Evolutionary conservation across 2,888 invertebrate genomes (phyloP).

Genomic region (Amiota communis): DNA sequence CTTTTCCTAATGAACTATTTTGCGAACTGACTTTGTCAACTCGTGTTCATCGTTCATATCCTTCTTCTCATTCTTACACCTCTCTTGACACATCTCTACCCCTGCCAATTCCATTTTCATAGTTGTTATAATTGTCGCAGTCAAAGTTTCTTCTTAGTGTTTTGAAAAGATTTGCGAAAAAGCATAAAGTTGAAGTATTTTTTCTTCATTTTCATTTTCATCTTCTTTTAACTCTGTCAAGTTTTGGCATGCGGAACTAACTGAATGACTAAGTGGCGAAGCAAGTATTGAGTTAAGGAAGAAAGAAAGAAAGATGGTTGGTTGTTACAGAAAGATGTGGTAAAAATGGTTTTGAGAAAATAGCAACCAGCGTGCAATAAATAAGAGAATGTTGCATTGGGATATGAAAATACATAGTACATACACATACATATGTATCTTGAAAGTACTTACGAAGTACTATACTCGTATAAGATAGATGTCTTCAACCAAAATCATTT

Average conservation of each 20-base stretch:
- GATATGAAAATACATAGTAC: slow-evolving; percentile 37
- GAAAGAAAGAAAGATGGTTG: background rate
- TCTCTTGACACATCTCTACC: background rate
- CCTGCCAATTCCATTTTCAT: slow-evolving; percentile 20
- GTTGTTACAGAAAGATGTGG: background rate
- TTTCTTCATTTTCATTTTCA: too few relatives aligned
- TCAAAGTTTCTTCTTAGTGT: slow-evolving; percentile 37
- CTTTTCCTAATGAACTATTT: slow-evolving; percentile 43
- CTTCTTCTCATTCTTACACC: background rate
- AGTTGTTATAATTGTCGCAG: slow-evolving; percentile 50
- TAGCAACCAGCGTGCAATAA: slow-evolving; percentile 1
- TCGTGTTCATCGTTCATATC: background rate
- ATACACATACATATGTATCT: too few relatives aligned
- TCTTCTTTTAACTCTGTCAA: background rate
- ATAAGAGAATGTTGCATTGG: slow-evolving; percentile 35
- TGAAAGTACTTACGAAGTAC: too few relatives aligned
- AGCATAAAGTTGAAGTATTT: slow-evolving; percentile 6
- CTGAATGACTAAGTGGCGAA: background rate
- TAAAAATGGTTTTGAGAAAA: slow-evolving; percentile 6
- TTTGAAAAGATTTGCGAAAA: slow-evolving; percentile 21
- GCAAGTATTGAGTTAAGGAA: background rate
- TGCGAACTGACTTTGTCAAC: slow-evolving; percentile 9
- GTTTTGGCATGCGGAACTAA: background rate
- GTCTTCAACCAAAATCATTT: background rate
- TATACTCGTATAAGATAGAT: too few relatives aligned